Evolutionary conservation across 2,113 vertebrate species (phyloP).

Genomic region (Turdus rufiventris): DNA sequence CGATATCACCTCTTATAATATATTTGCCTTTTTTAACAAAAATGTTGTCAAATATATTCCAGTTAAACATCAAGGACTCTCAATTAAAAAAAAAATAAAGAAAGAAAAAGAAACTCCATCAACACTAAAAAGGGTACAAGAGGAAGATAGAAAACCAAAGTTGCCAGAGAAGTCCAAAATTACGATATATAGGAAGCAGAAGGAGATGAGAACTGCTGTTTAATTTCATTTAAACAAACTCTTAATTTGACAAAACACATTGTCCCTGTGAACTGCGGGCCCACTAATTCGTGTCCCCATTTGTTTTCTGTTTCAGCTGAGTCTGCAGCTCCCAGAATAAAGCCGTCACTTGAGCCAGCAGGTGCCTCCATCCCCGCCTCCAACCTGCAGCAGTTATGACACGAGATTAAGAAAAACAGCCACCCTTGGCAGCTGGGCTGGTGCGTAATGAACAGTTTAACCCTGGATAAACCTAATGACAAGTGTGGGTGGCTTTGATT

Average conservation of each 20-base stretch:
- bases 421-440: not conserved
- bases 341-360: constrained; percentile 41
- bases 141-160: not conserved
- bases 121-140: not conserved
- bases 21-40: not conserved
- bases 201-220: not conserved
- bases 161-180: not conserved
- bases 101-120: accelerated
- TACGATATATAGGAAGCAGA: not conserved
- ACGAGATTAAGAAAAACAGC: constrained; percentile 61
- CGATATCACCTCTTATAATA: not conserved
- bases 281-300: not conserved
- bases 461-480: constrained; percentile 59
- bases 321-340: constrained; percentile 11
- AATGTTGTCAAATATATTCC: not conserved
- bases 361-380: constrained; percentile 5
- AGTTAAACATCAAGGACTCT: not conserved
- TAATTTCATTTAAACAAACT: constrained; percentile 9
- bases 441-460: constrained; percentile 45
- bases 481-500: constrained; percentile 43
- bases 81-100: not conserved
- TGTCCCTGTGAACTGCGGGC: not conserved
- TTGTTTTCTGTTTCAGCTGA: constrained; percentile 19
- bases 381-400: constrained; percentile 13
- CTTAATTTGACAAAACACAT: not conserved